A percentile compares a stretch with the other conserved stretches of the same genome.
phyloP scores from a whole-genome alignment of 2,888 invertebrate species.

The Cephus spinipes region DNA sequence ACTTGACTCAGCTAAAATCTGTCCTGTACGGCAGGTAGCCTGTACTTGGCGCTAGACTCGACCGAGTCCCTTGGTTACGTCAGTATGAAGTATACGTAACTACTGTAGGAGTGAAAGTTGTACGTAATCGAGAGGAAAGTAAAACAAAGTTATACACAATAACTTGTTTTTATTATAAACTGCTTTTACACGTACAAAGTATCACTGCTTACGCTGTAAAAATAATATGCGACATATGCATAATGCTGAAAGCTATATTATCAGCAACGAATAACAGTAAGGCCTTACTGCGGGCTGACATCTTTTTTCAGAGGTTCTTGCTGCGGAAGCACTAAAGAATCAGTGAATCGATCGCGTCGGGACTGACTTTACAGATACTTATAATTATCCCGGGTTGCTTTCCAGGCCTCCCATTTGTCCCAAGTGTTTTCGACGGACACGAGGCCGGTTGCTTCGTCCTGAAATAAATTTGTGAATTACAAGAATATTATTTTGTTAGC shows the following conservation, averaged over 20 bases:
- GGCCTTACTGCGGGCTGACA: background rate
- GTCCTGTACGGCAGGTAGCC: too few species aligned
- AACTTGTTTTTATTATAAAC: background rate
- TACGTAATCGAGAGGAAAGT: background rate
- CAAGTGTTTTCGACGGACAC: conserved; percentile 58
- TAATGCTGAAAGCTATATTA: background rate
- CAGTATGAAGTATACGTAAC: background rate
- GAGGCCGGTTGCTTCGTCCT: conserved; percentile 68
- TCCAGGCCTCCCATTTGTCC: conserved; percentile 51
- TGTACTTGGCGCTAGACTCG: too few species aligned
- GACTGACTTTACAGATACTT: background rate
- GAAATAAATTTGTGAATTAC: conserved; percentile 28
- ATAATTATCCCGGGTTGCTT: background rate
- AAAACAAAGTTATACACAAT: background rate
- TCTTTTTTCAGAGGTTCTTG: background rate
- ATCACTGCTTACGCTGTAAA: background rate
- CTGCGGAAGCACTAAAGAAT: background rate
- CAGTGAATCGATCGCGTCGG: background rate
- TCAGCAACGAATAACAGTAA: background rate
- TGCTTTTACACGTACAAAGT: background rate
- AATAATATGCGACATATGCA: background rate
- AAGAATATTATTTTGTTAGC: background rate
- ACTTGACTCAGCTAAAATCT: too few species aligned
- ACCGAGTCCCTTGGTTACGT: too few species aligned
- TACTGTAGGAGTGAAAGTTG: background rate